Conservation (phyloP, 2,888 invertebrate species). For the Spilosoma lubricipeda region DNA sequence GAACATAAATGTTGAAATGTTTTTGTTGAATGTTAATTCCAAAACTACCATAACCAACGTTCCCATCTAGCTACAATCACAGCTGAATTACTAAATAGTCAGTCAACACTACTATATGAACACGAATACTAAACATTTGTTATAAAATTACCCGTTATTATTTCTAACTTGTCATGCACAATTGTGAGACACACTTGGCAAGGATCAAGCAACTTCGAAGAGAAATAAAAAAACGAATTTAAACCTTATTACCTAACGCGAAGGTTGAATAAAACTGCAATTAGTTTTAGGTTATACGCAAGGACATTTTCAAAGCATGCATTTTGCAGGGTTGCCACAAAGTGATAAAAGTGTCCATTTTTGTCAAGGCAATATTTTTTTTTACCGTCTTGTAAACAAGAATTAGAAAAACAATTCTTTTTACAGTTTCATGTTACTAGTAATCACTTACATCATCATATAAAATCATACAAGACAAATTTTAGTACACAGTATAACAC, state of each 20-base stretch:
- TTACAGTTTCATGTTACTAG: too few relatives aligned
- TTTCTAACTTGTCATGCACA: slow-evolving; percentile 52
- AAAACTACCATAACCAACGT: background rate
- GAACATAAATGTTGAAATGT: background rate
- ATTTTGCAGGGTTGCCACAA: slow-evolving; percentile 32
- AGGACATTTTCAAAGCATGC: slow-evolving; percentile 69
- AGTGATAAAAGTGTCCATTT: background rate
- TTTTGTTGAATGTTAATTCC: slow-evolving; percentile 6
- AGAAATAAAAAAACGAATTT: slow-evolving; percentile 12
- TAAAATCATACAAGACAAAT: too few relatives aligned
- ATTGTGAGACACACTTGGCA: slow-evolving; percentile 34
- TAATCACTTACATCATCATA: too few relatives aligned
- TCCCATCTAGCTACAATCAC: slow-evolving; percentile 22
- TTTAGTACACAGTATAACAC: too few relatives aligned
- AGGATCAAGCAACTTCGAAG: background rate
- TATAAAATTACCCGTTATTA: slow-evolving; percentile 55
- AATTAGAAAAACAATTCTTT: too few relatives aligned
- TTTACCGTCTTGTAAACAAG: too few relatives aligned
- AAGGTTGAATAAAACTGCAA: slow-evolving; percentile 26
- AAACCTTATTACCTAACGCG: slow-evolving; percentile 23
- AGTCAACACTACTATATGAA: slow-evolving; percentile 42
- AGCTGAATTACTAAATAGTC: slow-evolving; percentile 41
- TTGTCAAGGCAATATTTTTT: background rate
- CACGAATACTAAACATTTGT: slow-evolving; percentile 42
- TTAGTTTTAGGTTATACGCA: slow-evolving; percentile 44